These are phyloP conservation scores for Penaeus vannamei DNA, from an alignment of 1,140 invertebrate species.

Conservation along the genomic window DNA sequence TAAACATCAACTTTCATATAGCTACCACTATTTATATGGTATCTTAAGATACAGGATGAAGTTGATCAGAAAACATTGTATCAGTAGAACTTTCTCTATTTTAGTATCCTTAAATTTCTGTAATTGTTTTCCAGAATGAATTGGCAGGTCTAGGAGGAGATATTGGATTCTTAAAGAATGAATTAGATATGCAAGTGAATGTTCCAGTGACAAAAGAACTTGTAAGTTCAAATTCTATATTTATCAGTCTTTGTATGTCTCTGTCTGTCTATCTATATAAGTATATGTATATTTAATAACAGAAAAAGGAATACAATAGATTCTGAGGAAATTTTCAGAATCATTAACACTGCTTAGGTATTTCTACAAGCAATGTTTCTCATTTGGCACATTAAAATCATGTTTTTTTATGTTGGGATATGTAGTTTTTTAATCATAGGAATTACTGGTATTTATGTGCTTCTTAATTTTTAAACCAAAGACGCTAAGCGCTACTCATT, in stretches of 20 bases:
- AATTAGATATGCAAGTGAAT: constrained; percentile 85
- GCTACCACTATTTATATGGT: too few species aligned
- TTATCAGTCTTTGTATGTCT: constrained; percentile 44
- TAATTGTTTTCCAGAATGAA: constrained; percentile 74
- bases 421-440: too few species aligned
- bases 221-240: constrained; percentile 73
- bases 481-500: too few species aligned
- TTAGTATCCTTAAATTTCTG: neutral
- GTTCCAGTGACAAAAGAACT: constrained; percentile 78
- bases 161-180: constrained; percentile 88
- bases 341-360: constrained; percentile 41
- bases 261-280: constrained; percentile 35
- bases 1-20: too few species aligned
- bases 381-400: too few species aligned
- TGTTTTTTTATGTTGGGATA: too few species aligned
- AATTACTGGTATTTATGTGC: too few species aligned
- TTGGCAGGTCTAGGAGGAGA: constrained; percentile 90
- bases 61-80: constrained; percentile 72
- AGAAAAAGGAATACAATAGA: constrained; percentile 18
- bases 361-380: neutral
- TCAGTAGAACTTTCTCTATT: neutral
- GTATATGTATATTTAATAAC: constrained; percentile 22
- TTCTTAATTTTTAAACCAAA: too few species aligned
- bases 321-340: constrained; percentile 29
- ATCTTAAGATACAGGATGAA: too few species aligned